Base-by-base conservation (phyloP, 1,140 invertebrate species). In the Dreissena rostriformis region DNA sequence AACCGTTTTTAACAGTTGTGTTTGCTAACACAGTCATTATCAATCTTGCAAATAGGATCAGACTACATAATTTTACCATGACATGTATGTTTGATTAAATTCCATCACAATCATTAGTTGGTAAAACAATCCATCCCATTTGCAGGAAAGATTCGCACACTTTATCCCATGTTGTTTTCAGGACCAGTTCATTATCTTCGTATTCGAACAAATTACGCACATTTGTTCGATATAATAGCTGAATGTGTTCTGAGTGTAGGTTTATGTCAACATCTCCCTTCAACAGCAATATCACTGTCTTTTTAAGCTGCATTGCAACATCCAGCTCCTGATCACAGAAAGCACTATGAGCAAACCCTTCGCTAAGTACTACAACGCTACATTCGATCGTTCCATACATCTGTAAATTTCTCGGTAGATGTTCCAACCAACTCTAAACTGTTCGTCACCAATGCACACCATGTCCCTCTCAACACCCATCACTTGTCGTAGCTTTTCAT, bases 381-480 rank as follows among this genome's bases (percentile, higher is more conserved):
- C 65, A 4, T 14, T 7, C 0, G 22, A 15, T 7, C 14, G 14
- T 26, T 67, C 65, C 24, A 67, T 67, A 22, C 15, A 67, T n/a
- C 11, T 67, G 29, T 28, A 67, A 1, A 26, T 28, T 67, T 67
- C 65, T 28, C 29, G 14, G 11, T 22, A 15, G 24, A 24, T 29
- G 24, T 67, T 28, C 24, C 65, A 14, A 67, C 65, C 65, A 67
- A 67, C 14, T 28, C 65, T 8, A 67, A 67, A 67, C 12, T 67
- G 24, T 22, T 24, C 24, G 24, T 67, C 65, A 67, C 65, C 65
- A n/a, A 29, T 67, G 29, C 65, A 67, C 14, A 67, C 65, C 14
- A 67, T 10, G 29, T 67, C 24, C 65, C 65, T 8, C 11, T 67
- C 65, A 2, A 29, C 29, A 24, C 24, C 65, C 0, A 67, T 22